Evolutionary conservation across 2,113 vertebrate genomes (phyloP), one percentile per base, ranked within the genome.

Genomic region (Pelecanoides urinatrix): DNA sequence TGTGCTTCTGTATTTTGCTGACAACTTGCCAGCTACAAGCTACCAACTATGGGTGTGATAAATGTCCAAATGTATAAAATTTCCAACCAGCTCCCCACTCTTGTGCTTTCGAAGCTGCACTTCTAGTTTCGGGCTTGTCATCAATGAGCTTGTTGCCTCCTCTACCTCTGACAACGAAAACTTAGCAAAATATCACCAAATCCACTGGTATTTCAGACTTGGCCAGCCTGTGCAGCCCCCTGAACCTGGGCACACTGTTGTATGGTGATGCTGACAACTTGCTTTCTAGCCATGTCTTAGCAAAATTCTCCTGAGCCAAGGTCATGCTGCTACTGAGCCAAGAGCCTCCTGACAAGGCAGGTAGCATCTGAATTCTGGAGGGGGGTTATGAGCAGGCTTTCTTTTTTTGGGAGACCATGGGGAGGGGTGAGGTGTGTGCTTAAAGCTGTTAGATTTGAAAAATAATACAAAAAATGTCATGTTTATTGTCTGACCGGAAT

Each of bases 1-100:
- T 45, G 68, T 62, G 76, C 53, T 83, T 61, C 81, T 96, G 80
- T 79, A 42, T 91, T 61, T 80, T 79, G 63, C 81, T 94, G 81
- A 72, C 77, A 90, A 40, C 40, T 55, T 94, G 59, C 72, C 84
- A 92, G 65, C 50, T 85, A 55, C 72, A 81, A 92, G 65, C 50
- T 85, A 36, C 90, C 50, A 63, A 13, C 80, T 52, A 70, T 29
- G 55, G 45, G n/a, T 59, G 73, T 66, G 77, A 93, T 71, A 62
- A 86, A 79, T 80, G 29, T 53, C n/a, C 75, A 73, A 32, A 49
- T 25, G 22, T 52, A 38, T 83, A 53, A 70, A 26, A 73, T 70
- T 94, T 88, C 67, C 53, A 73, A 27, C 49, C 58, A 79, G 49
- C 26, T 76, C 53, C 58, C 53, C 9, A 8, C 44, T 52, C 40